These are phyloP conservation scores for Astyanax mexicanus DNA, from an alignment of 2,797 vertebrate genomes.

Conservation along the genomic window DNA sequence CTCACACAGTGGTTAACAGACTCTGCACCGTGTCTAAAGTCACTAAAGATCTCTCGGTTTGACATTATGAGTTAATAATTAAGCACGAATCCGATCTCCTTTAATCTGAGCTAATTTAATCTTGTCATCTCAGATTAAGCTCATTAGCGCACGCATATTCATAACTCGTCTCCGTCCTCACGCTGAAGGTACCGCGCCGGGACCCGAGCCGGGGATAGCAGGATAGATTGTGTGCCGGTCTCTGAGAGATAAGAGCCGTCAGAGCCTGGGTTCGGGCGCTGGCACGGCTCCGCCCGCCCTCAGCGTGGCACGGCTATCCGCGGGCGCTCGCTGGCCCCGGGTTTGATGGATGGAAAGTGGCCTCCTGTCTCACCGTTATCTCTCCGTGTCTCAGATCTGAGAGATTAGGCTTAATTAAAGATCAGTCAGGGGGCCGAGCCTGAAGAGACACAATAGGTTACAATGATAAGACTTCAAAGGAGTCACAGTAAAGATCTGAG, in stretches of 20 bases:
- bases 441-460: neutral
- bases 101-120: neutral
- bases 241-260: constrained; percentile 5
- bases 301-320: neutral
- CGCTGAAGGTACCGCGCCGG: neutral
- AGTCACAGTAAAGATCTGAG: neutral
- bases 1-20: no score
- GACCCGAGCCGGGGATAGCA: neutral
- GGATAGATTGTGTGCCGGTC: neutral
- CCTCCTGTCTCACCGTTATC: constrained; percentile 16
- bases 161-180: neutral
- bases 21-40: no score
- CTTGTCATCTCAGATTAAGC: neutral
- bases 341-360: constrained; percentile 33
- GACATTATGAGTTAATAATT: neutral
- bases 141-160: neutral
- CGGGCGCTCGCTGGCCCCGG: neutral
- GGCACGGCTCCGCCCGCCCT: neutral
- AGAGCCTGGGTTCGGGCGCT: neutral
- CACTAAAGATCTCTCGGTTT: no score
- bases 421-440: constrained; percentile 12
- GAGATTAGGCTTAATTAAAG: constrained; percentile 44
- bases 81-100: neutral
- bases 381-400: constrained; percentile 15
- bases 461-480: neutral